Evolutionary conservation across 2,888 invertebrate genomes (phyloP).

Genomic region (Auanema freiburgensis): DNA sequence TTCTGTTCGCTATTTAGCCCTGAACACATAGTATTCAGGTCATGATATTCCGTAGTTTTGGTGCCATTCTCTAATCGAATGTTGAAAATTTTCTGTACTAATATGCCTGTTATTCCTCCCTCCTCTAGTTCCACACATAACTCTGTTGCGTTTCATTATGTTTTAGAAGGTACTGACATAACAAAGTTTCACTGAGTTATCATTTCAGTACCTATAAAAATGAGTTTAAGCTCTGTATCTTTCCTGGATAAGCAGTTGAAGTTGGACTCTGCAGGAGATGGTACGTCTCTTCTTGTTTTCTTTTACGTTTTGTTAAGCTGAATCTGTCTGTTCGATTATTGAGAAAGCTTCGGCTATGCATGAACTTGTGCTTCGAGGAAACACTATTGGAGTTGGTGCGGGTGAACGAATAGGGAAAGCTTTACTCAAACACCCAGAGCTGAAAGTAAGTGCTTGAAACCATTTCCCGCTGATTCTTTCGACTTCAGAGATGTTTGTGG

Average conservation of each 20-base stretch:
- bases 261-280: constrained; percentile 26
- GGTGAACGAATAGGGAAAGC: constrained; percentile 42
- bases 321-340: constrained; percentile 34
- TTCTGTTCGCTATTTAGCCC: no score
- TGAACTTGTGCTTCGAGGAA: constrained; percentile 52
- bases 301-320: constrained; percentile 27
- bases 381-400: constrained; percentile 53
- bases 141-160: no score
- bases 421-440: constrained; percentile 29
- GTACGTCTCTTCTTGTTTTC: constrained; percentile 9
- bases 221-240: constrained; percentile 11
- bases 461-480: neutral
- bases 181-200: no score
- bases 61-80: no score
- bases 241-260: constrained; percentile 33
- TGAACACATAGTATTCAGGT: no score
- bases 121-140: no score
- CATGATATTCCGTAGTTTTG: no score
- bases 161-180: no score
- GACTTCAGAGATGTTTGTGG: constrained; percentile 77
- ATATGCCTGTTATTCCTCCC: no score
- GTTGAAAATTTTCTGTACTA: no score
- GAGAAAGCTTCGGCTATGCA: constrained; percentile 22
- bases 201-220: no score
- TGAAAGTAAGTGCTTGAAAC: constrained; percentile 17